A percentile compares a stretch with the other conserved stretches of the same genome.
Conservation (phyloP, 2,113 vertebrate genomes). For the Gymnorhina tibicen region DNA sequence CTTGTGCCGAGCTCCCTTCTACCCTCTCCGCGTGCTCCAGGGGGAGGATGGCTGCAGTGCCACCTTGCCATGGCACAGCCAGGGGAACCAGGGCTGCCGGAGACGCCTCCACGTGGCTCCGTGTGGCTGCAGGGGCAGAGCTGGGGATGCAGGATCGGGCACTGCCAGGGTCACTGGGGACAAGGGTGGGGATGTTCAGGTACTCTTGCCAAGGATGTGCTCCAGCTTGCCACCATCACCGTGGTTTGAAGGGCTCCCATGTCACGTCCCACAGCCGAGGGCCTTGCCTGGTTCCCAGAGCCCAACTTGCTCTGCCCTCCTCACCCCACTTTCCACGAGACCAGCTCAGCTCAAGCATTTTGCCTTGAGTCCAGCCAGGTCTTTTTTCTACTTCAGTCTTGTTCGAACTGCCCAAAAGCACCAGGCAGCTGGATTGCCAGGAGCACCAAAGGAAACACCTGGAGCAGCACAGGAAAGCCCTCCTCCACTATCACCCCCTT, state of each 20-base stretch:
- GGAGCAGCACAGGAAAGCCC: not conserved
- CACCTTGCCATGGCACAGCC: not conserved
- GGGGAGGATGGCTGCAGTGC: not conserved
- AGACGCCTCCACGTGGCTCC: fast-evolving
- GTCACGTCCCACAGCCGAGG: fast-evolving
- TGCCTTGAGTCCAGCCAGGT: not conserved
- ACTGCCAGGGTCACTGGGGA: not conserved
- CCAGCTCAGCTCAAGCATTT: not conserved
- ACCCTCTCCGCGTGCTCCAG: not conserved
- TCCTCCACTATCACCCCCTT: not conserved
- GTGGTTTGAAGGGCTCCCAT: not conserved
- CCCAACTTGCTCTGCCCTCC: not conserved
- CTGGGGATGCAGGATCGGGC: not conserved
- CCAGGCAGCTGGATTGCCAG: not conserved
- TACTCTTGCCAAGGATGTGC: not conserved
- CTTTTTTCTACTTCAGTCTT: not conserved
- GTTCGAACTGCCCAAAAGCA: not conserved
- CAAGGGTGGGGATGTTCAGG: not conserved
- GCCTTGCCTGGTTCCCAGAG: not conserved
- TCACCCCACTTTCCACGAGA: not conserved
- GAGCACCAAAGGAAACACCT: not conserved
- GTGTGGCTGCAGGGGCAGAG: not conserved
- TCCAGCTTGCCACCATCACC: not conserved
- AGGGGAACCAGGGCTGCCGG: fast-evolving
- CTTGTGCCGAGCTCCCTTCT: not conserved